These are phyloP conservation scores for Oasisia sp. DNA, from an alignment of 2,888 invertebrate species.

Conservation along the genomic window DNA sequence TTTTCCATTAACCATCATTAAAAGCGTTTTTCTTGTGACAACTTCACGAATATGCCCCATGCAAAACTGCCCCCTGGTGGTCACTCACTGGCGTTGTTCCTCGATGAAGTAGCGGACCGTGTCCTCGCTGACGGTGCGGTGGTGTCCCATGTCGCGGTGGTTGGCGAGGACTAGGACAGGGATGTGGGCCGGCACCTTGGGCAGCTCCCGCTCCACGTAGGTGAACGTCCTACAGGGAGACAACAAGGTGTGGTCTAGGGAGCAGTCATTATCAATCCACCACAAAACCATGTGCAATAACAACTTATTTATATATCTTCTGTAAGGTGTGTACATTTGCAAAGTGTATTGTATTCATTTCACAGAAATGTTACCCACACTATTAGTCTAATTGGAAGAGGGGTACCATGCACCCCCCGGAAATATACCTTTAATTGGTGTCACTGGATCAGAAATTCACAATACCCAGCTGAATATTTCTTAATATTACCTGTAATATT, in stretches of 20 bases:
- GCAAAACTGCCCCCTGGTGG: background rate
- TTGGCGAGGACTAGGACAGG: slow-evolving; percentile 91
- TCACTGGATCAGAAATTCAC: too few species aligned
- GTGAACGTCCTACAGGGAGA: slow-evolving; percentile 83
- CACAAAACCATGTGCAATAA: too few species aligned
- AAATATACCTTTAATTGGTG: too few species aligned
- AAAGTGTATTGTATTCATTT: too few species aligned
- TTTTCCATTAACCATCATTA: background rate
- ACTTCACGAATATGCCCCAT: background rate
- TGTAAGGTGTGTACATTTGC: too few species aligned
- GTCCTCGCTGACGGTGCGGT: slow-evolving; percentile 82
- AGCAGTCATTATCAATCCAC: too few species aligned
- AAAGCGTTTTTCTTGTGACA: background rate
- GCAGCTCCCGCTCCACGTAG: slow-evolving; percentile 88
- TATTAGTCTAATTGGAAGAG: too few species aligned
- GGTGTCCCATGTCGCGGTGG: slow-evolving; percentile 97
- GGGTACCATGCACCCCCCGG: too few species aligned
- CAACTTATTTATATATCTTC: too few species aligned
- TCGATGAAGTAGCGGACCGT: slow-evolving; percentile 79
- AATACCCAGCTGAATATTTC: too few species aligned
- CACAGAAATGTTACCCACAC: too few species aligned
- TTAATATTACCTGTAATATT: too few species aligned
- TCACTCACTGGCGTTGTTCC: slow-evolving; percentile 47
- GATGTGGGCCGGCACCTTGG: slow-evolving; percentile 74
- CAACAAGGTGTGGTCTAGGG: background rate